These are phyloP conservation scores for Pelosia muscerda DNA, from an alignment of 2,888 invertebrate species.

Conservation along the genomic window DNA sequence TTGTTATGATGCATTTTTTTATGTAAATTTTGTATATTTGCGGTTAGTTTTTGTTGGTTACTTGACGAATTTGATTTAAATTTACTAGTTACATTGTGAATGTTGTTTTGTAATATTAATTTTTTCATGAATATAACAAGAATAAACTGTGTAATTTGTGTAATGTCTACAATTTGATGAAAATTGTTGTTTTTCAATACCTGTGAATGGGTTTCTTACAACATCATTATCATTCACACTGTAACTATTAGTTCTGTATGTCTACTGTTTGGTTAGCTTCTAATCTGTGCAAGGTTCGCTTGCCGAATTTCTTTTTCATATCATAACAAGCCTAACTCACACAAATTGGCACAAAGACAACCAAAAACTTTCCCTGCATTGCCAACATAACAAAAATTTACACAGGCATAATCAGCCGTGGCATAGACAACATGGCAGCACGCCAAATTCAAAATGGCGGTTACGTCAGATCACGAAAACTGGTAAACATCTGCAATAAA, in stretches of 20 bases:
- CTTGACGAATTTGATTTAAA: not conserved
- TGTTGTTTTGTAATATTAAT: not conserved
- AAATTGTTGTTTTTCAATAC: too few relatives aligned
- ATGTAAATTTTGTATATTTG: constrained; percentile 11
- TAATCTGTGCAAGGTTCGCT: too few relatives aligned
- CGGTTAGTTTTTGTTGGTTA: constrained; percentile 16
- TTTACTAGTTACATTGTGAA: not conserved
- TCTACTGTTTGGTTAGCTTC: too few relatives aligned
- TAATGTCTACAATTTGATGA: not conserved
- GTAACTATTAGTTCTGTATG: too few relatives aligned
- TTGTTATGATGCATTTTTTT: constrained; percentile 18
- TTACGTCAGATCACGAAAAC: constrained; percentile 51
- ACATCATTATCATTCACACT: too few relatives aligned
- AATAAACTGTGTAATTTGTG: not conserved
- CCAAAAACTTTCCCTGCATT: constrained; percentile 10
- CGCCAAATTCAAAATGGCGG: constrained; percentile 48
- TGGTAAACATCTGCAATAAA: constrained; percentile 42
- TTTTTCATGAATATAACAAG: not conserved
- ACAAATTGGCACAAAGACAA: not conserved
- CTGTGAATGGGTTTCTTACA: too few relatives aligned
- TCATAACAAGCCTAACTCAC: not conserved
- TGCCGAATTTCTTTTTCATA: too few relatives aligned
- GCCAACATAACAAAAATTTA: constrained; percentile 16
- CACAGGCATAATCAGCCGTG: constrained; percentile 26
- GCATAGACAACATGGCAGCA: constrained; percentile 43